A percentile compares a stretch with the other conserved stretches of the same genome.
Evolutionary conservation across 2,797 vertebrate species (phyloP).

Genomic region (Sphenopsis melanotis): DNA sequence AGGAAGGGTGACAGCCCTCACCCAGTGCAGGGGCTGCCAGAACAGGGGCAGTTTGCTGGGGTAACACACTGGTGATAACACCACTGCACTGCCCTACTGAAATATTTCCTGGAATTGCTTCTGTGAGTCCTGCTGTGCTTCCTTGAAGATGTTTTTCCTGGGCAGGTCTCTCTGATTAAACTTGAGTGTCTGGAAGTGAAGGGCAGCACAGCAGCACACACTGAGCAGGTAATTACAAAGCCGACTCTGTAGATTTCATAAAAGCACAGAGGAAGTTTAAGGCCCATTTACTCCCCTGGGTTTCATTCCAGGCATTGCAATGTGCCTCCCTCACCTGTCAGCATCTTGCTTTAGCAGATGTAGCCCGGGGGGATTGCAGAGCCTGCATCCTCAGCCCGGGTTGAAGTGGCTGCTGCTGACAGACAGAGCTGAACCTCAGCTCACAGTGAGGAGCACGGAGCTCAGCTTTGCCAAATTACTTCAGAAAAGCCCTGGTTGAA

Average conservation of each 20-base stretch:
- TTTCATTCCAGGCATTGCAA: constrained; percentile 10
- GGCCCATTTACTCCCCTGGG: background rate
- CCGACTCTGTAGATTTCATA: fast-evolving
- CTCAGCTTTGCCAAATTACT: constrained; percentile 21
- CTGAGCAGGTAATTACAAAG: background rate
- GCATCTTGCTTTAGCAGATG: background rate
- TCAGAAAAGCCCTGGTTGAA: constrained; percentile 41
- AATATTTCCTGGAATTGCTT: background rate
- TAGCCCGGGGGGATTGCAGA: background rate
- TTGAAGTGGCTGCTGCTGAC: constrained; percentile 59
- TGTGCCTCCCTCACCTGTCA: constrained; percentile 48
- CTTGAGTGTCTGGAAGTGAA: background rate
- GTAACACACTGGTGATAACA: background rate
- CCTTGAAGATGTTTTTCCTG: background rate
- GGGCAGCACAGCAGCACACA: background rate
- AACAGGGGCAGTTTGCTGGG: background rate
- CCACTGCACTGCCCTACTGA: background rate
- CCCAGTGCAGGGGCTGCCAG: background rate
- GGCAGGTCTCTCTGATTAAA: background rate
- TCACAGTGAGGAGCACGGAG: background rate
- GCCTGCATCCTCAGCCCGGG: background rate
- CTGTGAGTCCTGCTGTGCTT: background rate
- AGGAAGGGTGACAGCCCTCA: background rate
- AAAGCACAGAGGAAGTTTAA: background rate
- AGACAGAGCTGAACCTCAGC: constrained; percentile 18